Evolutionary conservation across 2,113 vertebrate species (phyloP).

Genomic region (Silurus asotus): DNA sequence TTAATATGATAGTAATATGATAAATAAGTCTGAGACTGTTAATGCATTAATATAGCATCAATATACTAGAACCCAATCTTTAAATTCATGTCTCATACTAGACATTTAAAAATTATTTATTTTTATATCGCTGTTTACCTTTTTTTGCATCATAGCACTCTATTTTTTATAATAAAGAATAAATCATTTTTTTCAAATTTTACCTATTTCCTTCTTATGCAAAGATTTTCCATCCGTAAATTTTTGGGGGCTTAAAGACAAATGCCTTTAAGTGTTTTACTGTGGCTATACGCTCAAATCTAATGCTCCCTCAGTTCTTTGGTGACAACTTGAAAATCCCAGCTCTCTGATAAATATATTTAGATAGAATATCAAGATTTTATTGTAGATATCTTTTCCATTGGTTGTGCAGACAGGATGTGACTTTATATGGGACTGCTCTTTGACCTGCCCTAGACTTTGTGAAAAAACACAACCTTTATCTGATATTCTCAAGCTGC

Average conservation of each 20-base stretch:
- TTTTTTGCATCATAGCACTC: background rate
- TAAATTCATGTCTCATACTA: background rate
- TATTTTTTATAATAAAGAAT: background rate
- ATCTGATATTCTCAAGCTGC: conserved; percentile 8
- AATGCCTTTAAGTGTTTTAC: background rate
- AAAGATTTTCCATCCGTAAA: background rate
- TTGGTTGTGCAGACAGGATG: conserved; percentile 47
- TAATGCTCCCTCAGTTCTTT: background rate
- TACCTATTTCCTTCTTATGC: background rate
- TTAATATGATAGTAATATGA: background rate
- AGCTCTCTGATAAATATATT: background rate
- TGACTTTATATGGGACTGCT: conserved; percentile 46
- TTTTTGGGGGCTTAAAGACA: background rate
- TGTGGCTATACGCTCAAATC: background rate
- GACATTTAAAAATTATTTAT: background rate
- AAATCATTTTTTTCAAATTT: too few species aligned
- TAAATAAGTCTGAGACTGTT: background rate
- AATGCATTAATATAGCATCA: background rate
- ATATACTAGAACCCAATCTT: background rate
- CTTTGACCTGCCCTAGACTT: conserved; percentile 32
- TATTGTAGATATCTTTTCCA: conserved; percentile 37
- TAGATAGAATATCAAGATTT: background rate
- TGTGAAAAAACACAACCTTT: conserved; percentile 22
- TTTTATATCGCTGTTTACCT: background rate
- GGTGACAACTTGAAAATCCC: background rate